Conservation (phyloP, 2,797 vertebrate genomes). For the Rhincodon typus region DNA sequence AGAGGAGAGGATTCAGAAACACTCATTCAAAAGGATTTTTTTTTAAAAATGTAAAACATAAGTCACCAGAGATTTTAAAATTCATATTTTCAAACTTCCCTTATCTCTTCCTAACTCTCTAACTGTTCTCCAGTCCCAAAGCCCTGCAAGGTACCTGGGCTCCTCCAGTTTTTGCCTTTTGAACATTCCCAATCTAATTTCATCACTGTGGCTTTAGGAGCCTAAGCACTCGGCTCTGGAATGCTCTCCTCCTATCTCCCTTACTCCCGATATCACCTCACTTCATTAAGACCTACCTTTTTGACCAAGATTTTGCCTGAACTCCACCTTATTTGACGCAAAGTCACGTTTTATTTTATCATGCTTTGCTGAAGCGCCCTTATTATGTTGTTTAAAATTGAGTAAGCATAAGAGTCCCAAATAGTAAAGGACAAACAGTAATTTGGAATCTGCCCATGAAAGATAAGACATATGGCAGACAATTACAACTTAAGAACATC, state of each 20-base stretch:
- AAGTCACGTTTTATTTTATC: neutral
- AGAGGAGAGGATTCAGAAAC: neutral
- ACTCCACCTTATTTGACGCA: too few relatives aligned
- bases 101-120: neutral
- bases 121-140: neutral
- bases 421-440: neutral
- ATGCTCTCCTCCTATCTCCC: neutral
- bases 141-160: neutral
- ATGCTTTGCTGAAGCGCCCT: neutral
- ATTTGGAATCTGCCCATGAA: neutral
- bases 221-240: neutral
- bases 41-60: neutral
- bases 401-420: neutral
- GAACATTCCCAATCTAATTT: neutral
- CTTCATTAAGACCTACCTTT: neutral
- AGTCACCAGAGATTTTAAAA: neutral
- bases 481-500: slow-evolving; percentile 15
- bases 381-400: neutral
- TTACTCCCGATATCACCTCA: neutral
- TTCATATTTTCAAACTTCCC: neutral
- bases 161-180: neutral
- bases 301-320: neutral
- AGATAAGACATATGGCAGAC: slow-evolving; percentile 1
- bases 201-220: neutral
- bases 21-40: neutral